These are phyloP conservation scores for Manis crassicaudata DNA, from an alignment of 2,797 vertebrate genomes.

Conservation along the genomic window DNA sequence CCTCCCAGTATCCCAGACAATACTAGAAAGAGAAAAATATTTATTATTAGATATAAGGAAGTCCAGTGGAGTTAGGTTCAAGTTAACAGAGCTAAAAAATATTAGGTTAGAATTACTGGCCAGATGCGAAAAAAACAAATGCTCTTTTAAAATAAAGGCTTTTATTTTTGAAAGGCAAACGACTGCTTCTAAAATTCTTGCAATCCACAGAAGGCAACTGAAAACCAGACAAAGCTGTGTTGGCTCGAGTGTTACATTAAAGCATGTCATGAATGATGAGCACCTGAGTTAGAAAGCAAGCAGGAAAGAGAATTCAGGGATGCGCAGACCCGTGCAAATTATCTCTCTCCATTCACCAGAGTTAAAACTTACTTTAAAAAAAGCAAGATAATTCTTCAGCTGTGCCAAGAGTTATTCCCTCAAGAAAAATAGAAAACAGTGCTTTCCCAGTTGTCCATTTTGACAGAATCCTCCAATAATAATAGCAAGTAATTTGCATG, in stretches of 20 bases:
- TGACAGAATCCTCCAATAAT: slow-evolving; percentile 69
- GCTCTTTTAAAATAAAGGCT: neutral
- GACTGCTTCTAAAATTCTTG: slow-evolving; percentile 29
- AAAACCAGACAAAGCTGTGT: neutral
- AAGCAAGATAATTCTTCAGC: neutral
- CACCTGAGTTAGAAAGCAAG: neutral
- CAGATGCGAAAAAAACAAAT: neutral
- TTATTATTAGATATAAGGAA: slow-evolving; percentile 13
- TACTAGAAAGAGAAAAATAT: neutral
- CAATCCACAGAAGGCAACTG: neutral
- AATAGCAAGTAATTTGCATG: slow-evolving; percentile 72
- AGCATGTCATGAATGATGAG: neutral
- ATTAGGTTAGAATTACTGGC: neutral
- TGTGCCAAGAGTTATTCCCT: slow-evolving; percentile 19
- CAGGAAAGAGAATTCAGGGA: neutral
- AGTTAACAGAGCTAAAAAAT: slow-evolving; percentile 6
- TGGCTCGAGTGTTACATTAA: neutral
- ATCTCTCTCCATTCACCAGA: neutral
- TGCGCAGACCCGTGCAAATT: neutral
- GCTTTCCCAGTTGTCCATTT: slow-evolving; percentile 62
- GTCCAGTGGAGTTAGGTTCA: neutral
- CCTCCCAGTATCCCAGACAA: neutral
- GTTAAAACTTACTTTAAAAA: neutral
- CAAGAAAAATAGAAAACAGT: slow-evolving; percentile 54
- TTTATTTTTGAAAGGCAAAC: neutral